Evolutionary conservation across 2,888 invertebrate species (phyloP).

Genomic region (Dione juno): DNA sequence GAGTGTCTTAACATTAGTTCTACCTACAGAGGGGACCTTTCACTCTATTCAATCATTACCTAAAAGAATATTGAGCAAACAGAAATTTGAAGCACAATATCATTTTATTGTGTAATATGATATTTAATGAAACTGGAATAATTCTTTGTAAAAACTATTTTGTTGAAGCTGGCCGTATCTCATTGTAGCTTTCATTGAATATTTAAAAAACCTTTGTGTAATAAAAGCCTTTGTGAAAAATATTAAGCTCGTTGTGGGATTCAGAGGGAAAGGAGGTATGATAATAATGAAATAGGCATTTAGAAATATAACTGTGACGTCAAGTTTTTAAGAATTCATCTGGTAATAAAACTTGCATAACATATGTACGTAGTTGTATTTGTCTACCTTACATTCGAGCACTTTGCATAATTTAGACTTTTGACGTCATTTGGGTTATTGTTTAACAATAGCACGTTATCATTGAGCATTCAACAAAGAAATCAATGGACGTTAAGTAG

Average conservation of each 20-base stretch:
- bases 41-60: no score
- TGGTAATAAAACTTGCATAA: background rate
- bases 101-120: background rate
- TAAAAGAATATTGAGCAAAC: no score
- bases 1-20: no score
- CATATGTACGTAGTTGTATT: background rate
- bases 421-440: no score
- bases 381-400: no score
- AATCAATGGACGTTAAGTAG: no score
- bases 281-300: background rate
- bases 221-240: background rate
- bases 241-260: background rate
- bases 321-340: background rate
- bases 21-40: no score
- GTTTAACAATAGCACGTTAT: no score
- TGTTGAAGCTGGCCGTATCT: background rate
- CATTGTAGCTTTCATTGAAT: background rate
- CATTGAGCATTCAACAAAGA: no score
- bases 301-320: background rate
- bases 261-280: background rate
- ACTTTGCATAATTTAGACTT: no score
- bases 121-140: background rate
- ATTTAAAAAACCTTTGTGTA: background rate
- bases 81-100: background rate
- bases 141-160: background rate